Evolutionary conservation across 2,797 vertebrate species (phyloP).

Genomic region (Gobionotothen gibberifrons): DNA sequence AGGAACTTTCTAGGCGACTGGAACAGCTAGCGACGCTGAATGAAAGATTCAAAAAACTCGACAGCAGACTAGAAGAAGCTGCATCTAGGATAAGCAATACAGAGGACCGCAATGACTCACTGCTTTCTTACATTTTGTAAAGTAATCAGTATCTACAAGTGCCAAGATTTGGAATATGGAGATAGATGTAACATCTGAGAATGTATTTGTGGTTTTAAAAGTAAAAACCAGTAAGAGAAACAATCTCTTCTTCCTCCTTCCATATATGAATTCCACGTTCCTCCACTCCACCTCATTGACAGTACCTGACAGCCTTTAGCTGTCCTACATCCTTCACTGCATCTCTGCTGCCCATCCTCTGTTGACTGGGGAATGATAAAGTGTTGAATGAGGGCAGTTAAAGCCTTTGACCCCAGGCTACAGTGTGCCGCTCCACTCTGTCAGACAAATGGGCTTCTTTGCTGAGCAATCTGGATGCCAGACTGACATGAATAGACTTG

Average conservation of each 20-base stretch:
- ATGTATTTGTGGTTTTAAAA: not conserved
- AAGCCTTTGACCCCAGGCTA: not conserved
- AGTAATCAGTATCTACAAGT: no score
- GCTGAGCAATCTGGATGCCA: not conserved
- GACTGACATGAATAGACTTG: constrained; percentile 1
- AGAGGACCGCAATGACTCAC: no score
- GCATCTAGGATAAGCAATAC: no score
- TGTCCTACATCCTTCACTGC: not conserved
- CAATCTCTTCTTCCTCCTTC: not conserved
- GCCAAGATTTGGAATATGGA: no score
- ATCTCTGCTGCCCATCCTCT: not conserved
- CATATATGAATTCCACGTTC: not conserved
- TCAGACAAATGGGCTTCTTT: constrained; percentile 14
- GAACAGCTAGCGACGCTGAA: no score
- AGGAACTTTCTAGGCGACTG: no score
- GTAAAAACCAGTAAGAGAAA: constrained; percentile 2
- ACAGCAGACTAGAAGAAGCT: no score
- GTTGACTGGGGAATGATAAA: constrained; percentile 1
- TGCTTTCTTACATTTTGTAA: no score
- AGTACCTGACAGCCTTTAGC: not conserved
- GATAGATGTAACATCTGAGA: no score
- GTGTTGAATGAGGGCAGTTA: constrained; percentile 21
- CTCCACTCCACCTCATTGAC: not conserved
- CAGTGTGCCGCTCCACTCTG: constrained; percentile 5
- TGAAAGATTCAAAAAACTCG: no score